These are phyloP conservation scores for Trichacis sp. DNA, from an alignment of 2,888 invertebrate genomes.

Conservation along the genomic window DNA sequence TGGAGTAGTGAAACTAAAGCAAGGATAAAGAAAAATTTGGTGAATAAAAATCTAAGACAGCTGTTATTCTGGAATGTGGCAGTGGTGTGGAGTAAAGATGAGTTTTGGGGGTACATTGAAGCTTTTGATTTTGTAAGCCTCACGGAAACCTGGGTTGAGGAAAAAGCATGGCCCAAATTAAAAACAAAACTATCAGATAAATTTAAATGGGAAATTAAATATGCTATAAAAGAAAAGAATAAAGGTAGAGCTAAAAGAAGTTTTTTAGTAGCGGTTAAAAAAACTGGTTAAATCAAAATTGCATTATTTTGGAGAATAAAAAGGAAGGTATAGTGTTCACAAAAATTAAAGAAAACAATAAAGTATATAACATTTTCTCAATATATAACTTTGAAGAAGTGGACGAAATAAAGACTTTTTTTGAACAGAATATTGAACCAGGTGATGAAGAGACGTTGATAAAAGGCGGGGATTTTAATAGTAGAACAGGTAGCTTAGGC, in stretches of 20 bases:
- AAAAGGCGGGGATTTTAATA: constrained; percentile 28
- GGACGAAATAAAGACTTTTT: neutral
- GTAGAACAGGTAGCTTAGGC: constrained; percentile 20
- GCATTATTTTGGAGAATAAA: constrained; percentile 7
- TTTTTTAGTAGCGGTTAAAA: constrained; percentile 30
- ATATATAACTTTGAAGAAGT: constrained; percentile 3
- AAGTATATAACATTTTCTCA: constrained; percentile 6
- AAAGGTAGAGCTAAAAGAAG: constrained; percentile 37
- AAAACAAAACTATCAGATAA: constrained; percentile 17
- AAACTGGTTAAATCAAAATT: constrained; percentile 4
- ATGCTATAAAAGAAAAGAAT: constrained; percentile 18
- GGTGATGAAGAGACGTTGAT: constrained; percentile 4
- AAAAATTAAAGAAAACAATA: neutral
- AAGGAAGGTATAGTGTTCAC: neutral
- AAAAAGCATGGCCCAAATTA: constrained; percentile 27
- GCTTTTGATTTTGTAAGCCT: too few relatives aligned
- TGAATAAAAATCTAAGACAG: too few relatives aligned
- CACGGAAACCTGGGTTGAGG: constrained; percentile 42
- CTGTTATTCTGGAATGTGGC: constrained; percentile 42
- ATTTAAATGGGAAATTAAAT: constrained; percentile 20
- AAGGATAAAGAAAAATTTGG: neutral
- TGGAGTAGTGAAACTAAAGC: too few relatives aligned
- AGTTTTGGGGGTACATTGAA: too few relatives aligned
- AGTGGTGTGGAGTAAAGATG: constrained; percentile 34
- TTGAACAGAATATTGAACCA: neutral